Evolutionary conservation across 2,888 invertebrate genomes (phyloP), one percentile per base, ranked within the genome.

Genomic region (Cantharis nigra): DNA sequence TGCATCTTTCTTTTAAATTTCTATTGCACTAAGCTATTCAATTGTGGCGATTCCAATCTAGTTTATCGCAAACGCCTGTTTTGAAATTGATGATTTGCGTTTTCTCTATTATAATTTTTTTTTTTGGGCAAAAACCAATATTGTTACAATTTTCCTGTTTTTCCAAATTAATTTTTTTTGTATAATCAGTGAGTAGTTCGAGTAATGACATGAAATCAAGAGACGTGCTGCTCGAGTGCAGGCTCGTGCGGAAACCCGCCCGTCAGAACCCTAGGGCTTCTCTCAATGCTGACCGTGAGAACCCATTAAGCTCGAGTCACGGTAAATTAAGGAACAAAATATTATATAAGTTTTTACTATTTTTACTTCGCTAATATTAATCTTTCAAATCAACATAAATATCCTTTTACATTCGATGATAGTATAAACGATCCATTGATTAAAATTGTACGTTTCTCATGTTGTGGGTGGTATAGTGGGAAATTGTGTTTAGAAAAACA

Each of bases 261-360:
- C 80, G 81, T 78, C 78, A 74, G 71, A 74, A 80, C 82, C 78
- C 78, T 80, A 79, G 84, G 83, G 83, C 82, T 81, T 81, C 81
- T 83, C 82, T 84, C 82, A 84, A 85, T 84, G 85, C 84, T 82
- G 83, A 85, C 84, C 85, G 85, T 85, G 85, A 84, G 85, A 85
- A 85, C 84, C 84, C 83, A 64, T 76, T 70, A 65, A 76, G 70
- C 18, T 76, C 18, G 62, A 70, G 69, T 76, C 70, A 65, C 73
- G 69, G 62, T 23, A 63, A 76, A 73, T 62, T 18, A 69, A 69
- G 64, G 26, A 67, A 71, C 67, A 71, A 71, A 75, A 70, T 70
- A 71, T 65, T 73, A 67, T 30, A 30, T 63, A 26, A 18, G 63
- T 64, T 74, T 74, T 70, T 64, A 10, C 28, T 26, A 14, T 16